Base-by-base conservation (phyloP, 2,888 invertebrate genomes). In the Mesoligia furuncula region DNA sequence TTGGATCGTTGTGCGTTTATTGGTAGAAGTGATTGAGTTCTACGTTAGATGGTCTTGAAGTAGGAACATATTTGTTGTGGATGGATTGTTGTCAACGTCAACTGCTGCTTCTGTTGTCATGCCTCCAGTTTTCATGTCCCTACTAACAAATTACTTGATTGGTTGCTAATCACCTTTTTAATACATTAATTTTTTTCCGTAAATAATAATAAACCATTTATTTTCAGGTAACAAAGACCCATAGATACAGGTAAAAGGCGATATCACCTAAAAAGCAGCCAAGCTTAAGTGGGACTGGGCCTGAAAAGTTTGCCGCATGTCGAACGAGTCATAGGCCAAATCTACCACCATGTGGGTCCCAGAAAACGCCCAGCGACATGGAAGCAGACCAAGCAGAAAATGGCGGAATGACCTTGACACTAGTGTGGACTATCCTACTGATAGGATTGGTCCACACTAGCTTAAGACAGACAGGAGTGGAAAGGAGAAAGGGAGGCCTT, bases 1-100 rank as follows among this genome's bases (percentile, higher is more conserved):
- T 74, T n/a, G 51, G 67, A 72, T 79, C 68, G 45, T 69, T 72
- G 64, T 68, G 67, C n/a, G 59, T 68, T 31, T 67, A 45, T 5
- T 81, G 24, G 42, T 51, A 54, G 36, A 69, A 54, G 36, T 17
- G 68, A 62, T 36, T 17, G 31, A 24, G 24, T 24, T 64, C 9
- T 51, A 17, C 39, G n/a, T 42, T 66, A 2, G 5, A 39, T 36
- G 51, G n/a, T 69, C 36, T 36, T 69, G 36, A 54, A 39, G 17
- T 57, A 54, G 24, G 24, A 24, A 36, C 61, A 17, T 4, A 24
- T 2, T 68, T 24, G 0, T 36, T 51, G 9, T 24, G 8, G 0
- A 31, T 8, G 24, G 15, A 24, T 51, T 51, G 8, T 9, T 15
- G 48, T 15, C 24, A 24, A 36, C 13, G 48, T 15, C 31, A 24